Conservation (phyloP, 35 echinoderm and acorn worm genomes). For the Heliocidaris tuberculata region DNA sequence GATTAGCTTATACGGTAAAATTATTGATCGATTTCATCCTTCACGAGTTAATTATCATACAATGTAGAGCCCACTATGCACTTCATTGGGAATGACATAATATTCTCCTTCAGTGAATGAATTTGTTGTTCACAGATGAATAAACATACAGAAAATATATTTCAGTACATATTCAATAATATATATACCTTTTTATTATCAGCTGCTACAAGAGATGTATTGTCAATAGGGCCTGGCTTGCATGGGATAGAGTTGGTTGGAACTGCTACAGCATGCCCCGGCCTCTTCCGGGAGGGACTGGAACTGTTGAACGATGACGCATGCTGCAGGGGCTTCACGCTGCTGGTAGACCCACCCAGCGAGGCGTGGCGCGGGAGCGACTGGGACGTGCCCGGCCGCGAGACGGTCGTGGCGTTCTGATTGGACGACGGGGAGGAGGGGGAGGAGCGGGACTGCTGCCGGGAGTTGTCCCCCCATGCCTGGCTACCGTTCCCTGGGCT, state of each 20-base stretch:
- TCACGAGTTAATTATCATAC: no score
- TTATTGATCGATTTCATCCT: no score
- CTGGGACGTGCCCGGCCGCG: neutral
- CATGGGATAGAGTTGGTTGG: conserved; percentile 39
- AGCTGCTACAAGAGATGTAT: conserved; percentile 76
- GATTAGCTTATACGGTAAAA: no score
- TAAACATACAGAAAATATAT: neutral
- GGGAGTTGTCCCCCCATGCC: conserved; percentile 19
- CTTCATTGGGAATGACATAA: no score
- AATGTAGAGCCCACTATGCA: no score
- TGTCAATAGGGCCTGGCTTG: conserved; percentile 86
- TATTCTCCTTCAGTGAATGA: no score
- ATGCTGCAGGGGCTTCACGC: conserved; percentile 32
- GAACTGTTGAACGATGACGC: conserved; percentile 46
- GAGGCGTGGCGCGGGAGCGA: neutral
- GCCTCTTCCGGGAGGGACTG: conserved; percentile 46
- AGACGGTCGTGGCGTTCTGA: conserved; percentile 31
- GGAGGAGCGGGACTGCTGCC: neutral
- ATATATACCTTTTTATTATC: conserved; percentile 84
- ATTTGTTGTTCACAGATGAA: no score
- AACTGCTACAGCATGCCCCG: neutral
- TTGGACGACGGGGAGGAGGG: neutral
- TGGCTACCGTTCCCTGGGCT: neutral
- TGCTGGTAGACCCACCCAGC: conserved; percentile 37
- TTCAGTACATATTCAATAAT: no score